Percentiles rank a stretch among this genome's conserved stretches.
Conservation (phyloP, 2,797 vertebrate species). For the Rhinogobio ventralis region DNA sequence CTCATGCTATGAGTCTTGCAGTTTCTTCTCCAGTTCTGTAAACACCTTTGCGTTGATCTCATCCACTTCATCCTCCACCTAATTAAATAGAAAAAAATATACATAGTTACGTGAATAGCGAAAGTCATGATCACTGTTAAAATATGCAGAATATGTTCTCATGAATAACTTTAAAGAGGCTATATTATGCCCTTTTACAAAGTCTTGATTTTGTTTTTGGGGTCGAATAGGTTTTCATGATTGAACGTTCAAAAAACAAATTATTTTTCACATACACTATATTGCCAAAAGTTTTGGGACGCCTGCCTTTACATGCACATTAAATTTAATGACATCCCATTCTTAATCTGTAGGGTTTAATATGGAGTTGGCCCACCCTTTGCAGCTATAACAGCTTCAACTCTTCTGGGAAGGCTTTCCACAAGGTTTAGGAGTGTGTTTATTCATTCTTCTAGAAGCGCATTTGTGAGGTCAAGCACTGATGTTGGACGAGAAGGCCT, state of each 20-base stretch:
- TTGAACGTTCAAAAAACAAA: neutral
- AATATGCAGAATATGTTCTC: neutral
- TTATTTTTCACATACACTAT: neutral
- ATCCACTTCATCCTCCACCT: slow-evolving; percentile 85
- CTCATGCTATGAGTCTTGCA: slow-evolving; percentile 69
- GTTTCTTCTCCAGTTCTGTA: slow-evolving; percentile 78
- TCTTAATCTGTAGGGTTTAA: no score
- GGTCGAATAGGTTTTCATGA: neutral
- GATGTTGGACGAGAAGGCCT: no score
- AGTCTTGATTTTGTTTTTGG: neutral
- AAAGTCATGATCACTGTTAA: neutral
- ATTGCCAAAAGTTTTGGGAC: no score
- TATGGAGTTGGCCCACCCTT: no score
- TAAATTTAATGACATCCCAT: no score
- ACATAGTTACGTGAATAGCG: neutral
- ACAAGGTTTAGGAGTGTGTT: no score
- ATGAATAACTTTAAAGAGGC: neutral
- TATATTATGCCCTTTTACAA: neutral
- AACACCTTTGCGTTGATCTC: slow-evolving; percentile 80
- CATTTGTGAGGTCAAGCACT: no score
- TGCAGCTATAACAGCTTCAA: no score
- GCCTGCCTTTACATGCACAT: no score
- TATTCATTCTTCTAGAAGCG: no score
- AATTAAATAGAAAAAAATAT: slow-evolving; percentile 36
- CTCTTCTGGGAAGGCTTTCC: no score